Evolutionary conservation across 2,797 vertebrate species (phyloP), one percentile per base, ranked within the genome.

Genomic region (Melanotaenia maccullochi): DNA sequence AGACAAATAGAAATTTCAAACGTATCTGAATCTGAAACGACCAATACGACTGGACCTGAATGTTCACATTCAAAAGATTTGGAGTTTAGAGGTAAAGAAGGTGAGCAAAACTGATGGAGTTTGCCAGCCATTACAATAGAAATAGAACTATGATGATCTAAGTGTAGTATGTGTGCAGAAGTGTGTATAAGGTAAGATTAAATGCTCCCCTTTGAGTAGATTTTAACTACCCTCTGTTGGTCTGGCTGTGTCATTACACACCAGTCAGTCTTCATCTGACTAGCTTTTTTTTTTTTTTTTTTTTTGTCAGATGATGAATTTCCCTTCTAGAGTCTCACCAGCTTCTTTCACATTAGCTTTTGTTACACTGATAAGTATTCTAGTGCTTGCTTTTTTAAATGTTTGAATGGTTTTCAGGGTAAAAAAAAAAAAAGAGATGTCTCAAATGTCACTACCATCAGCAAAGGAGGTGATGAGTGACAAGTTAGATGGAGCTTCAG

Each of bases 181-280:
- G 52, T 60, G 52, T 56, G 57, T 18, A 25, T 22, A 38, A 64
- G 67, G 38, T 38, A 32, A 74, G 44, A 60, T 49, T 0, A 40
- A 55, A 65, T 65, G 56, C 65, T 75, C 33, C 47, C 80, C 75
- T 82, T 62, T 81, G 60, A 79, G 81, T 89, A 88, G 90, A 81
- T 89, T 76, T 85, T 89, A 93, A 92, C 85, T 77, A 83, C 92
- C 92, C 92, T 93, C 94, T 94, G 77, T 88, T 92, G 94, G 93
- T 69, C 79, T 84, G 54, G 87, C 76, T 60, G 47, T 82, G 90
- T 85, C 85, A 92, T 85, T 93, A 83, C 93, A 93, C 12, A 32
- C 24, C 79, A 82, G 67, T 84, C 76, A 63, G 51, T 71, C 73
- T 62, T 75, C 69, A 73, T 85, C 61, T 79, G 62, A 36, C 67